Percentiles rank a stretch among this genome's conserved stretches.
phyloP scores from a whole-genome alignment of 2,888 invertebrate genomes.

The Rhyacophila evoluta region DNA sequence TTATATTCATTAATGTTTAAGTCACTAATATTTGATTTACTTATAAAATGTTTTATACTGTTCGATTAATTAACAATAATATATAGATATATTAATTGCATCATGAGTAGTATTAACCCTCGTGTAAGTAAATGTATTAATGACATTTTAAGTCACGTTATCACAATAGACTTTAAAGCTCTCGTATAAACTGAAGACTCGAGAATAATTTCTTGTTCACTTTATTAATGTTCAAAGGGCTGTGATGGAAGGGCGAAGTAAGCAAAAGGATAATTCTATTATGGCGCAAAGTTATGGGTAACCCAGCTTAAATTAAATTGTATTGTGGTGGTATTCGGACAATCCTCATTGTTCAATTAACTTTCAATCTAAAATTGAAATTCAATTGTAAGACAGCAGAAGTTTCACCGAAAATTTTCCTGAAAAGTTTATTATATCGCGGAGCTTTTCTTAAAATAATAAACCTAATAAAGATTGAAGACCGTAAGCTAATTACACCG shows the following conservation, averaged over 20 bases:
- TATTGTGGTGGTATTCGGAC: not conserved
- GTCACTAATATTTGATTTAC: too few species aligned
- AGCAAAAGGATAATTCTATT: conserved; percentile 22
- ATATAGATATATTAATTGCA: too few species aligned
- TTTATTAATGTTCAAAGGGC: conserved; percentile 4
- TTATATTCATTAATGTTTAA: too few species aligned
- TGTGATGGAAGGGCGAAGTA: not conserved
- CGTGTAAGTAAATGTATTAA: not conserved
- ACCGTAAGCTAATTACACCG: not conserved
- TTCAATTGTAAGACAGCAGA: not conserved
- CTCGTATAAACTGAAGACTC: not conserved
- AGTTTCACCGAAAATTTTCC: not conserved
- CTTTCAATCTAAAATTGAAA: conserved; percentile 10
- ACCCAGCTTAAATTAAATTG: conserved; percentile 14
- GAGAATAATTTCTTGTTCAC: conserved; percentile 24
- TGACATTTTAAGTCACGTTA: not conserved
- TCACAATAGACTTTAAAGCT: not conserved
- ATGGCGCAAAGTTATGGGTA: conserved; percentile 4
- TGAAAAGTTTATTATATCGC: too few species aligned
- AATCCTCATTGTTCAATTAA: conserved; percentile 24
- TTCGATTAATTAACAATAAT: too few species aligned
- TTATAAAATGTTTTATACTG: too few species aligned
- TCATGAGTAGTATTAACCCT: not conserved
- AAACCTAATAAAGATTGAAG: not conserved
- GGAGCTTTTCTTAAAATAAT: not conserved